Evolutionary conservation across 92 coral and sea anemone species (phyloP).

Genomic region (Umimayanthus chanpuru): DNA sequence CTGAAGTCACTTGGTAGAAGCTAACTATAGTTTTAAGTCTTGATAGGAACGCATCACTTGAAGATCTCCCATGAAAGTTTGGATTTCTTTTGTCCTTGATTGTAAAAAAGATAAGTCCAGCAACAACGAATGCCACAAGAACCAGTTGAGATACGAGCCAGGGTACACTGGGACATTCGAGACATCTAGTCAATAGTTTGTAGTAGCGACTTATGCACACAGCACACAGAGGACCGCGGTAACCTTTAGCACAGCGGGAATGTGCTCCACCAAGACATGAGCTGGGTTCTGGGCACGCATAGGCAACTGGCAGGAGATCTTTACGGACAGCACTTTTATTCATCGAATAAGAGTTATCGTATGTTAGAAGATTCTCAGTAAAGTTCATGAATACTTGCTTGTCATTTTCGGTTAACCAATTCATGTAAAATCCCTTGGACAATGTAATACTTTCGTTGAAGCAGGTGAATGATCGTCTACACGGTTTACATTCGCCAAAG

Average conservation of each 20-base stretch:
- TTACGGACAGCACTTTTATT: conserved; percentile 19
- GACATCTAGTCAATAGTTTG: conserved; percentile 55
- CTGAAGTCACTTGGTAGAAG: conserved; percentile 69
- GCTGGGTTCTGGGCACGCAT: conserved; percentile 52
- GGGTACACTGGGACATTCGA: conserved; percentile 47
- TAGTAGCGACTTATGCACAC: conserved; percentile 55
- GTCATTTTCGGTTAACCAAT: conserved; percentile 39
- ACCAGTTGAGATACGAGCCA: conserved; percentile 57
- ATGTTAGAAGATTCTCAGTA: conserved; percentile 47
- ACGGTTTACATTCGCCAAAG: conserved; percentile 15
- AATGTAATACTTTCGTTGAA: conserved; percentile 53
- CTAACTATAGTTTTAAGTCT: conserved; percentile 61
- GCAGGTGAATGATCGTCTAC: conserved; percentile 36
- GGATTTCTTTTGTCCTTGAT: conserved; percentile 39
- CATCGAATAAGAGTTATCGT: conserved; percentile 38
- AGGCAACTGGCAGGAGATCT: conserved; percentile 42
- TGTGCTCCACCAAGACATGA: conserved; percentile 66
- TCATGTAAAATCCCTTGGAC: conserved; percentile 59
- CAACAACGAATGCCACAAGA: conserved; percentile 24
- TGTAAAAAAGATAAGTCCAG: conserved; percentile 24
- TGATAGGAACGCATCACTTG: conserved; percentile 58
- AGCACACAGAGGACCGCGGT: conserved; percentile 62
- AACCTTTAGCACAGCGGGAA: conserved; percentile 61
- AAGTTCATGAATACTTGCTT: conserved; percentile 40
- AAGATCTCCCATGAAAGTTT: conserved; percentile 21